These are phyloP conservation scores for honey bee (Apis mellifera) DNA, from an alignment of 1,140 invertebrate genomes.

Conservation along the genomic window DNA sequence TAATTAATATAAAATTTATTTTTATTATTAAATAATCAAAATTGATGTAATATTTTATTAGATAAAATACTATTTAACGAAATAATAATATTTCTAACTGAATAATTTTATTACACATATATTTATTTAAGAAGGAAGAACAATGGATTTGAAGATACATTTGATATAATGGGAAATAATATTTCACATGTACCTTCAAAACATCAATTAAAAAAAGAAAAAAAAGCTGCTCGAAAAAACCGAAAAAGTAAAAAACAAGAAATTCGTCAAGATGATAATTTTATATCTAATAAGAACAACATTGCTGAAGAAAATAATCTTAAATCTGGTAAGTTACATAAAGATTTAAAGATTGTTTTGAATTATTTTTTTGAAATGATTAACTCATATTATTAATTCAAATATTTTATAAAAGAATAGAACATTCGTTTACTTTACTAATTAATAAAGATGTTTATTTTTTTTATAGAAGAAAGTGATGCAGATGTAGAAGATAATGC, in stretches of 20 bases:
- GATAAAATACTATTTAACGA: background rate
- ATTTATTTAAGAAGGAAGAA: constrained; percentile 68
- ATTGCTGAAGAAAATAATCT: constrained; percentile 66
- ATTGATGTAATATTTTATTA: background rate
- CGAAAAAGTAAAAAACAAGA: constrained; percentile 74
- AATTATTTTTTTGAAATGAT: background rate
- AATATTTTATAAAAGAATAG: background rate
- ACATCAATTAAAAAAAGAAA: constrained; percentile 86
- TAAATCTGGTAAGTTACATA: constrained; percentile 61
- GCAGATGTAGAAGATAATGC: constrained; percentile 91
- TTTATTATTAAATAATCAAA: too few relatives aligned
- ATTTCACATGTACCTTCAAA: constrained; percentile 81
- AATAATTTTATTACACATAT: constrained; percentile 13
- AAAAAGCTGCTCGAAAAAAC: constrained; percentile 84
- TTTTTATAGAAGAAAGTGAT: constrained; percentile 83
- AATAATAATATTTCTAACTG: constrained; percentile 10
- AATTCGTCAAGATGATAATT: constrained; percentile 45
- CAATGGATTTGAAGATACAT: constrained; percentile 64
- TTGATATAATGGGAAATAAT: constrained; percentile 64
- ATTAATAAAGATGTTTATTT: background rate
- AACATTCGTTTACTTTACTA: background rate
- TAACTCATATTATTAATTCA: background rate
- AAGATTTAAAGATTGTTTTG: background rate
- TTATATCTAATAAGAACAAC: constrained; percentile 58
- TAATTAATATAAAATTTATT: background rate